A percentile compares a stretch with the other conserved stretches of the same genome.
These are phyloP conservation scores for Phrynocephalus versicolor DNA, from an alignment of 2,113 vertebrate genomes.

Conservation along the genomic window DNA sequence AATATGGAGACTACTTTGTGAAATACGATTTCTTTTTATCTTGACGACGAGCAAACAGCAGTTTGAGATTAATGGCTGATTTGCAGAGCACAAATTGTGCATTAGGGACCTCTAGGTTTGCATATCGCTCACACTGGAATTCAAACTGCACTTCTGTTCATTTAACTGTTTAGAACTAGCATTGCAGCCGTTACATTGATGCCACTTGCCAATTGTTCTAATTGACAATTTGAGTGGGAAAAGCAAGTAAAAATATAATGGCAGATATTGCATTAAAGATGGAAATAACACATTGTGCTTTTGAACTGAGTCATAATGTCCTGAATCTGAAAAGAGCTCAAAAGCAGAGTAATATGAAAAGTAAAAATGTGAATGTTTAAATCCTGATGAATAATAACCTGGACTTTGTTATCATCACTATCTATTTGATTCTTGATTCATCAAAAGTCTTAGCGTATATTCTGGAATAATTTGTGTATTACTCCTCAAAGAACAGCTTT, in stretches of 20 bases:
- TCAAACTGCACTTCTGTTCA: conserved; percentile 59
- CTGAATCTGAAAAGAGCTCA: not conserved
- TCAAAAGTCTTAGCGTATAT: too few species aligned
- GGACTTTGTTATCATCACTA: too few species aligned
- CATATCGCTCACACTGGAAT: conserved; percentile 56
- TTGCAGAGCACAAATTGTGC: conserved; percentile 60
- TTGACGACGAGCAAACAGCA: conserved; percentile 59
- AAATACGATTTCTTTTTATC: conserved; percentile 63
- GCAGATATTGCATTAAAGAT: conserved; percentile 24
- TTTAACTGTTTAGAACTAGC: conserved; percentile 66
- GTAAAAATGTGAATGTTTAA: conserved; percentile 28
- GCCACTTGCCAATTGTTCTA: conserved; percentile 41
- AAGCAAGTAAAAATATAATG: conserved; percentile 24
- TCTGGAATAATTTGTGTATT: too few species aligned
- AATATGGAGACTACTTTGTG: conserved; percentile 55
- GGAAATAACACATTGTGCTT: conserved; percentile 34
- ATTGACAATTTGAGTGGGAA: conserved; percentile 42
- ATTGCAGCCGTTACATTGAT: conserved; percentile 18
- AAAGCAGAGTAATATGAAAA: not conserved
- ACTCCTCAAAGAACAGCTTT: too few species aligned
- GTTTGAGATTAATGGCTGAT: conserved; percentile 63
- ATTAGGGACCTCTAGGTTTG: conserved; percentile 55
- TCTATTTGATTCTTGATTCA: too few species aligned
- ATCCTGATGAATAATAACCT: too few species aligned
- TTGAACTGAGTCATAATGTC: conserved; percentile 41